Base-by-base conservation (phyloP, 1,140 invertebrate genomes). In the Ctenoplectra terminalis region DNA sequence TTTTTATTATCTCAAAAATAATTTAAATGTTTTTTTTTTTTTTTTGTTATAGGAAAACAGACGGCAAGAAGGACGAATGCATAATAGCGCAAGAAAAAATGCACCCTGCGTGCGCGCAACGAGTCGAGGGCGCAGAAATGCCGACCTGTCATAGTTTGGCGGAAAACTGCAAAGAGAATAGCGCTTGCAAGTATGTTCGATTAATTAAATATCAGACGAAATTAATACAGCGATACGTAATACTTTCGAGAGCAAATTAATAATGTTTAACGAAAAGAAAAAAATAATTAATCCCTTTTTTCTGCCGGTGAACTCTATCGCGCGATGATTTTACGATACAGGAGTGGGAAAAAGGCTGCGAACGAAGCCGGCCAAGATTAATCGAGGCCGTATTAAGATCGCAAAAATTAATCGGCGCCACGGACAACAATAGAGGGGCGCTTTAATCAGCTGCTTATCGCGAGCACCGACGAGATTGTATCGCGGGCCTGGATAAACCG, bases 71-170 rank as follows among this genome's bases (percentile, higher is more conserved):
- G 87, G 97, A 98, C 92, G 96, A 97, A 81, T 98, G 97, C 93
- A 96, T 98, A 93, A 95, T 97, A 86, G 97, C 97, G 70, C 97
- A 98, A 93, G 97, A 98, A 92, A 96, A 97, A 91, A 95, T 98
- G 81, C 97, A 98, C 93, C 98, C 97, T 20, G 95, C 96, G 26
- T 98, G 97, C 91, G 97, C 97, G 15, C 97, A 97, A 92, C 95
- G 97, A 61, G 95, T 96, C 64, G 95, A 96, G 83, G 95, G 95
- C 40, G 94, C 95, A 69, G 95, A 96, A 37, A 95, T 96, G 76
- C 97, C 97, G 20, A 96, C 96, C 46, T 98, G 97, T 92, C 96
- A 98, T 88, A 95, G 95, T 43, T 94, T 98, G 40, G 97, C 97
- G 8, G 96, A 97, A 86, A 94, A 94, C 77, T 98, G 97, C 91